Evolutionary conservation across 2,113 vertebrate genomes (phyloP).

Genomic region (Phoxinus phoxinus): DNA sequence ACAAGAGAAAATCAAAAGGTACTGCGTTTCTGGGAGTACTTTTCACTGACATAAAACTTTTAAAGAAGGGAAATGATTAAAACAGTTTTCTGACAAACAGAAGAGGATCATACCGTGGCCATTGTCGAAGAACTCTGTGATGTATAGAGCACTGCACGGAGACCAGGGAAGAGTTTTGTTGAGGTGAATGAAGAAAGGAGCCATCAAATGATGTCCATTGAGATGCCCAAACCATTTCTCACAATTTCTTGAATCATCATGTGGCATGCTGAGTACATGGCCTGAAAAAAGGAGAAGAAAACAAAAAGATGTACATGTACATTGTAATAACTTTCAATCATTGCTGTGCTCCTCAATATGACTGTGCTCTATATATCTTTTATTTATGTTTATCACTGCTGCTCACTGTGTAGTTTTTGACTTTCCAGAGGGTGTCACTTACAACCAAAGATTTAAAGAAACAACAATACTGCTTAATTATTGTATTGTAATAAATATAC

Average conservation of each 20-base stretch:
- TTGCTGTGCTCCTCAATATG: not conserved
- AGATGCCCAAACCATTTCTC: slow-evolving; percentile 85
- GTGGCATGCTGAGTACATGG: slow-evolving; percentile 95
- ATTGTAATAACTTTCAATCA: not conserved
- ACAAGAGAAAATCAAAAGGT: slow-evolving; percentile 11
- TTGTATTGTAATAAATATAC: no score
- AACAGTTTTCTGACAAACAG: slow-evolving; percentile 19
- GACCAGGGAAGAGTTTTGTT: slow-evolving; percentile 93
- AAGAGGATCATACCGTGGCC: slow-evolving; percentile 82
- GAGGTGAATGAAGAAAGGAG: slow-evolving; percentile 85
- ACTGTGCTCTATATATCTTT: not conserved
- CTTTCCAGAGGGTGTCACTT: not conserved
- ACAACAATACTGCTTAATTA: not conserved
- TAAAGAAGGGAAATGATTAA: not conserved
- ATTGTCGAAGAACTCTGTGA: slow-evolving; percentile 94
- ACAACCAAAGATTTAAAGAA: not conserved
- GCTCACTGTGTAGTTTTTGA: not conserved
- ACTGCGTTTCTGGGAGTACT: slow-evolving; percentile 2
- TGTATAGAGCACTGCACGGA: slow-evolving; percentile 90
- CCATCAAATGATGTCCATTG: slow-evolving; percentile 88
- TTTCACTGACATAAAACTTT: not conserved
- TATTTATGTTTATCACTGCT: not conserved
- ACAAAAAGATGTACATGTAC: not conserved
- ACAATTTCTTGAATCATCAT: slow-evolving; percentile 93
- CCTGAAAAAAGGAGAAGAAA: slow-evolving; percentile 71